These are phyloP conservation scores for Epizoanthus illoricatus DNA, from an alignment of 92 coral and sea anemone species.

Conservation along the genomic window DNA sequence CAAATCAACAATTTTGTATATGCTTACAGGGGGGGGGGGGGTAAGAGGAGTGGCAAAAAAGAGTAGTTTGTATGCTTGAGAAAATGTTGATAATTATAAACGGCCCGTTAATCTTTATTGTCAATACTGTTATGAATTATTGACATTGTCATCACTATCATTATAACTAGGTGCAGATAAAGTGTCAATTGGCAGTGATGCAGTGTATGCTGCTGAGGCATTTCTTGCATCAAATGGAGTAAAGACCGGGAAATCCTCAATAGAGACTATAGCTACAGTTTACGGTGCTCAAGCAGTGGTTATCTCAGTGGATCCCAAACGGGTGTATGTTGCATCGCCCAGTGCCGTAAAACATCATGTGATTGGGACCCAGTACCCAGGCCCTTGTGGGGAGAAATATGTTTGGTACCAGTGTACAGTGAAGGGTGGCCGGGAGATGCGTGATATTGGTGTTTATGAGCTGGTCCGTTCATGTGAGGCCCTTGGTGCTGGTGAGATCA, in stretches of 20 bases:
- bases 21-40: too few species aligned
- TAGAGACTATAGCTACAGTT: conserved; percentile 55
- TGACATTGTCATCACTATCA: background rate
- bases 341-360: conserved; percentile 48
- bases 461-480: conserved; percentile 62
- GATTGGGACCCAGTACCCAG: conserved; percentile 41
- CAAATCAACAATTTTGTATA: too few species aligned
- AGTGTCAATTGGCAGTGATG: conserved; percentile 66
- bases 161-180: conserved; percentile 60
- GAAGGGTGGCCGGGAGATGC: conserved; percentile 60
- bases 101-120: too few species aligned
- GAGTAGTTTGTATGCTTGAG: too few species aligned
- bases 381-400: conserved; percentile 53
- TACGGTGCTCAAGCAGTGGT: conserved; percentile 66
- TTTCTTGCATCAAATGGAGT: conserved; percentile 48
- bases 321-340: conserved; percentile 52
- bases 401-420: conserved; percentile 68
- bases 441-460: conserved; percentile 62
- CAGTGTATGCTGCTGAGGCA: conserved; percentile 59
- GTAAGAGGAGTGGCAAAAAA: too few species aligned
- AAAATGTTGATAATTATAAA: too few species aligned
- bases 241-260: conserved; percentile 54
- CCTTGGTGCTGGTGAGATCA: conserved; percentile 63
- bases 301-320: conserved; percentile 61
- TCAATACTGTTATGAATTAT: too few species aligned